Base-by-base conservation (phyloP, 2,888 invertebrate species). In the Drosophila buzzatii region DNA sequence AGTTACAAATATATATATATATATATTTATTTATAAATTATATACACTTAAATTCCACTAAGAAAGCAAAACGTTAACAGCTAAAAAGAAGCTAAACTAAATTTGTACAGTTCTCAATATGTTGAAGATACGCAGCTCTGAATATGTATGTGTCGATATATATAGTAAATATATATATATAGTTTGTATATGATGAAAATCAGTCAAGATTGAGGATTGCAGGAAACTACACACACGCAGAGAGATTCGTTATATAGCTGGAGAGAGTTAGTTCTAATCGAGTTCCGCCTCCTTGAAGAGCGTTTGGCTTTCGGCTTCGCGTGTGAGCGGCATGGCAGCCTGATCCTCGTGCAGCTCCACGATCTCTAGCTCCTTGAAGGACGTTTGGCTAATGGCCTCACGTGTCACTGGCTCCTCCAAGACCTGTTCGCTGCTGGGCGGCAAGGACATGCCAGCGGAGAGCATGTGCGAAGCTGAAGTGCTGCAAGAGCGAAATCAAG, bases 201-300 rank as follows among this genome's bases (percentile, higher is more conserved):
- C 79, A 79, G 82, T 82, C 82, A 64, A 58, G 53, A 33, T 49
- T 73, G 20, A 20, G 35, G 52, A 35, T n/a, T n/a, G 12, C 8
- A 31, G 27, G 6, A 18, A 20, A 7, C 7, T 35, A 35, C 16
- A 45, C 23, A 20, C 20, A 44, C 12, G 18, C 12, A 18, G 33
- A 51, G 47, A 76, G 51, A 67, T 63, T 60, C 35, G 6, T 23
- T 20, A 14, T 2, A 1, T n/a, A 9, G 18, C 10, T 33, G 18
- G 3, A 12, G 16, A 7, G 10, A 16, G 8, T 20, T 20, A 16
- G 8, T 20, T 20, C 31, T 81, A 88, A 55, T 85, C 83, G 27
- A 85, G 69, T 23, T 85, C 89, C 58, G 70, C 66, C 52, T 84
- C 88, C 56, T 72, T 88, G 64, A 77, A 88, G 39, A 73, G 64